Conservation (phyloP, 2,797 vertebrate genomes). For the Xyrichtys novacula region DNA sequence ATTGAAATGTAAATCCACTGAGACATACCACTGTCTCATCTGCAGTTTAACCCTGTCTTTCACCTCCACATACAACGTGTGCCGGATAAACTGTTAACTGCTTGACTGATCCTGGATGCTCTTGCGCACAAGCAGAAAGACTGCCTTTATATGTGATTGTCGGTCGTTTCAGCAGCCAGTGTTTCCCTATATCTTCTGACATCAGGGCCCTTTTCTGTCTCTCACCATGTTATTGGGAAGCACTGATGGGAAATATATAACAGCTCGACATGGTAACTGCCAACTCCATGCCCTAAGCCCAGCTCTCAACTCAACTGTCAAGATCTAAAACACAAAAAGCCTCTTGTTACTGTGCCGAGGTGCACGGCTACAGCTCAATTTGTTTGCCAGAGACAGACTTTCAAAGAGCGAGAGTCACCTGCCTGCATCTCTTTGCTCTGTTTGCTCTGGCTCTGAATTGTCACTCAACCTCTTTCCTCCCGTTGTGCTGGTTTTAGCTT, state of each 20-base stretch:
- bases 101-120: slow-evolving; percentile 21
- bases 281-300: slow-evolving; percentile 59
- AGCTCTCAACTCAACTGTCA: slow-evolving; percentile 69
- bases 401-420: slow-evolving; percentile 66
- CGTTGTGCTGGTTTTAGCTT: slow-evolving; percentile 46
- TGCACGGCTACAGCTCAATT: slow-evolving; percentile 67
- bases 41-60: slow-evolving; percentile 17
- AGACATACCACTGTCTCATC: slow-evolving; percentile 16
- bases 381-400: slow-evolving; percentile 64
- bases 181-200: slow-evolving; percentile 52
- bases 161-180: slow-evolving; percentile 43
- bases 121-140: slow-evolving; percentile 28
- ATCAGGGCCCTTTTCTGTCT: slow-evolving; percentile 50
- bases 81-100: slow-evolving; percentile 50
- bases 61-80: slow-evolving; percentile 20
- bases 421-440: slow-evolving; percentile 56
- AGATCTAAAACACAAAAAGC: slow-evolving; percentile 73
- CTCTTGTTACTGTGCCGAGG: slow-evolving; percentile 59
- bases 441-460: slow-evolving; percentile 59
- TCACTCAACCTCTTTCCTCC: slow-evolving; percentile 46
- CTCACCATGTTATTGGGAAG: slow-evolving; percentile 61
- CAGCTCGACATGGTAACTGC: slow-evolving; percentile 63
- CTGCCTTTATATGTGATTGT: slow-evolving; percentile 46
- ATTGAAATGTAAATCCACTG: slow-evolving; percentile 9
- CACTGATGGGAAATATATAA: slow-evolving; percentile 67